Percentiles rank a stretch among this genome's conserved stretches.
These are phyloP conservation scores for Epinephelus cyanopodus DNA, from an alignment of 2,113 vertebrate species.

Conservation along the genomic window DNA sequence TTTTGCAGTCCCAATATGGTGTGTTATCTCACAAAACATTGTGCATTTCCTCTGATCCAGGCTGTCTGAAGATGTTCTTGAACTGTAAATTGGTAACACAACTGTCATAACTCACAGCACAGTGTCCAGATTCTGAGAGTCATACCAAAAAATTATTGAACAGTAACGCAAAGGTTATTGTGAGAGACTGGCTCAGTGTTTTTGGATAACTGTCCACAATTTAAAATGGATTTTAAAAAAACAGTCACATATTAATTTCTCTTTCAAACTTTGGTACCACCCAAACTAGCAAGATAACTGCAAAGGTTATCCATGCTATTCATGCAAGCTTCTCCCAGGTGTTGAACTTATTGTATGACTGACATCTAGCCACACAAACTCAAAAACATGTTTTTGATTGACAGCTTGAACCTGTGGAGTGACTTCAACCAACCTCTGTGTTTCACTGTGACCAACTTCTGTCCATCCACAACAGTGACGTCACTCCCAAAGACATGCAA, in stretches of 20 bases:
- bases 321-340: not conserved
- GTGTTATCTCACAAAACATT: not conserved
- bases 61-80: too few relatives aligned
- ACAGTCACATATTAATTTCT: not conserved
- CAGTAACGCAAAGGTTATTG: not conserved
- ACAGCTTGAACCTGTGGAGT: not conserved
- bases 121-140: too few relatives aligned
- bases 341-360: not conserved
- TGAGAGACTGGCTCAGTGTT: not conserved
- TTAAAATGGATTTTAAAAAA: not conserved
- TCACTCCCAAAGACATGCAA: not conserved
- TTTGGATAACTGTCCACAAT: not conserved
- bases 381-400: not conserved
- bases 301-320: not conserved
- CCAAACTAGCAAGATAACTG: not conserved
- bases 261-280: conserved; percentile 4
- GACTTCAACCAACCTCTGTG: conserved; percentile 21
- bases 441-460: conserved; percentile 14
- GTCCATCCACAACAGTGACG: not conserved
- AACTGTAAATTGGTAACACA: too few relatives aligned
- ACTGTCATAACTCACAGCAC: too few relatives aligned
- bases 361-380: not conserved
- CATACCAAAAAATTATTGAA: not conserved
- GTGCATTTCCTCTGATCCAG: not conserved
- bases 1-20: not conserved